Evolutionary conservation across 2,888 invertebrate species (phyloP).

Genomic region (Leucozona laternaria): DNA sequence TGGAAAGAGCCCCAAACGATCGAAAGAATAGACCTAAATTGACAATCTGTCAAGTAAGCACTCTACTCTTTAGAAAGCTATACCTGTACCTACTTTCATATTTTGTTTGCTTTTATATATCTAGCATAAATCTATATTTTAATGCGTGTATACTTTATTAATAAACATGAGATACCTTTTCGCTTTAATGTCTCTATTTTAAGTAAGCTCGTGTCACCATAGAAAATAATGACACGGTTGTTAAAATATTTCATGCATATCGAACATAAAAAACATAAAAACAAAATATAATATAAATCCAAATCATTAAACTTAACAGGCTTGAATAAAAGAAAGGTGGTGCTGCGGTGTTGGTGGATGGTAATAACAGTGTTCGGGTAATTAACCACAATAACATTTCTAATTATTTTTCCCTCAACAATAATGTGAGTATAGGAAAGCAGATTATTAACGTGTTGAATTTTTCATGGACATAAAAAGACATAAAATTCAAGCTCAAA

Average conservation of each 20-base stretch:
- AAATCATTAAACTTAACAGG: neutral
- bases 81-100: no score
- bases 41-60: no score
- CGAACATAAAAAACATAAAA: neutral
- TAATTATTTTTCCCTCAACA: conserved; percentile 1
- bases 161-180: neutral
- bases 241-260: conserved; percentile 8
- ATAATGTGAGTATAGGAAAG: neutral
- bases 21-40: no score
- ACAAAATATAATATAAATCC: neutral
- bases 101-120: no score
- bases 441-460: neutral
- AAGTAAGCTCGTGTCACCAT: neutral
- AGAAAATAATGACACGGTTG: conserved; percentile 6
- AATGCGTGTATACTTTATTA: no score
- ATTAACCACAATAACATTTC: conserved; percentile 9
- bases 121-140: no score
- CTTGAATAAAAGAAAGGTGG: neutral
- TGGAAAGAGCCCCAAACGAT: no score
- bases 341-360: neutral
- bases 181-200: conserved; percentile 4
- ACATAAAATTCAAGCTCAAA: neutral
- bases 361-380: neutral
- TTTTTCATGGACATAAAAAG: conserved; percentile 3
- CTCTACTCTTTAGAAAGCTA: no score